Conservation (phyloP, 2,113 vertebrate species). For the Brachyistius frenatus region DNA sequence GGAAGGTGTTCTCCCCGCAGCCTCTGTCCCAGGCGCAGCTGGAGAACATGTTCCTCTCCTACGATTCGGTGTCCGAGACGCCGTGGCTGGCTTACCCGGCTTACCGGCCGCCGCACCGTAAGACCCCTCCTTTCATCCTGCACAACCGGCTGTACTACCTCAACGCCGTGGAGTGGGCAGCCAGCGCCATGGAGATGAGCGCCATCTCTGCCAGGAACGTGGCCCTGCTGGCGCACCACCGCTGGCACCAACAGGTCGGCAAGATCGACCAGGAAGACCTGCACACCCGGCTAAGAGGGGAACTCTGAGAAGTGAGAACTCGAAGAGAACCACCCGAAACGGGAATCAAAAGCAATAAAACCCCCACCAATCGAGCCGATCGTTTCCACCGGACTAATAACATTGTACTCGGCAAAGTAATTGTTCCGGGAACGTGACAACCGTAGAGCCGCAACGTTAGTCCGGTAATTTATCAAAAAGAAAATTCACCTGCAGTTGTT, state of each 20-base stretch:
- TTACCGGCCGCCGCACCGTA: conserved; percentile 84
- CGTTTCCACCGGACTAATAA: neutral
- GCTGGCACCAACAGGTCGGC: conserved; percentile 83
- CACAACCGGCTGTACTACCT: conserved; percentile 91
- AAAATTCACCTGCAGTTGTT: neutral
- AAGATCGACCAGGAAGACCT: conserved; percentile 91
- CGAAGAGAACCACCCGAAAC: neutral
- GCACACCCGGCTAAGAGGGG: conserved; percentile 88
- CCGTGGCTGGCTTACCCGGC: conserved; percentile 90
- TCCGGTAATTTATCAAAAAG: no score
- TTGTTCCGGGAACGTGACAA: neutral
- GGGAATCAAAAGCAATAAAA: neutral
- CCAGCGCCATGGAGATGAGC: conserved; percentile 95
- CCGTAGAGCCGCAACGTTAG: neutral
- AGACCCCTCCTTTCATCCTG: conserved; percentile 88
- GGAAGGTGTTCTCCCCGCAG: conserved; percentile 90
- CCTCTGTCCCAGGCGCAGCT: conserved; percentile 86
- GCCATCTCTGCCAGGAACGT: conserved; percentile 90
- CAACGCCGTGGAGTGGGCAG: conserved; percentile 89
- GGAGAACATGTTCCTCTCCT: conserved; percentile 86
- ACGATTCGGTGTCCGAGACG: conserved; percentile 82
- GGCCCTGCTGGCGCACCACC: conserved; percentile 91
- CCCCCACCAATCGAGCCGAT: neutral
- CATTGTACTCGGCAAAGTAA: neutral
- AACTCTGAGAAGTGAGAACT: conserved; percentile 81